phyloP scores from a whole-genome alignment of 2,797 vertebrate genomes.

The Malurus leucopterus region DNA sequence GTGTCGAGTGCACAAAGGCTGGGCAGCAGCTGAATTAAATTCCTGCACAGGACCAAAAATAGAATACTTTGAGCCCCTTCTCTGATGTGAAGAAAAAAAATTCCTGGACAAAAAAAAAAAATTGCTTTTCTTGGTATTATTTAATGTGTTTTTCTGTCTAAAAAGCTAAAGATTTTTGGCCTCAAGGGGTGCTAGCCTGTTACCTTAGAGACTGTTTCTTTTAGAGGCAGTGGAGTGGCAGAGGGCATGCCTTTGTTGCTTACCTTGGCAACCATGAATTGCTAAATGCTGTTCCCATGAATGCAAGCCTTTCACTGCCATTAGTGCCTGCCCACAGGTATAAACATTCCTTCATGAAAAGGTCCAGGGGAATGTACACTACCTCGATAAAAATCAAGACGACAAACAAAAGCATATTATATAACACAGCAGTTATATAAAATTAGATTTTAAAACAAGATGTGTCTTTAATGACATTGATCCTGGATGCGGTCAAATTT shows the following conservation, averaged over 20 bases:
- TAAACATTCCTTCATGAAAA: conserved; percentile 75
- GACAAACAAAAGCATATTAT: conserved; percentile 73
- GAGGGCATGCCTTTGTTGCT: conserved; percentile 79
- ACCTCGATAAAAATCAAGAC: conserved; percentile 71
- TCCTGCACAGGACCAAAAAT: conserved; percentile 48
- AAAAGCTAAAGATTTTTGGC: conserved; percentile 68
- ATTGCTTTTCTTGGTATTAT: conserved; percentile 59
- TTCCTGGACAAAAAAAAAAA: conserved; percentile 15
- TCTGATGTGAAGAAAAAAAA: conserved; percentile 34
- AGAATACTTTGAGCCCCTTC: conserved; percentile 42
- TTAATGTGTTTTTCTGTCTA: conserved; percentile 60
- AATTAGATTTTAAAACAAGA: conserved; percentile 61
- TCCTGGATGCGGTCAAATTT: conserved; percentile 57
- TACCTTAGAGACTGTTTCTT: conserved; percentile 76
- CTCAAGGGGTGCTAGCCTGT: conserved; percentile 72
- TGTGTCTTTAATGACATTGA: conserved; percentile 60
- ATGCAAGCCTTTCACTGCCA: conserved; percentile 79
- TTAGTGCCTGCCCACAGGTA: conserved; percentile 75
- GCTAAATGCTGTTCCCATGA: conserved; percentile 76
- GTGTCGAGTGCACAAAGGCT: conserved; percentile 32
- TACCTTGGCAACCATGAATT: conserved; percentile 77
- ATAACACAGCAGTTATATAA: conserved; percentile 63
- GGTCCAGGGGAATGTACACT: conserved; percentile 64
- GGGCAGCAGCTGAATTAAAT: conserved; percentile 59
- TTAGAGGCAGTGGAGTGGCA: conserved; percentile 66